Percentiles rank a stretch among this genome's conserved stretches.
Conservation (phyloP, 2,888 invertebrate species). For the Dusona sp. region DNA sequence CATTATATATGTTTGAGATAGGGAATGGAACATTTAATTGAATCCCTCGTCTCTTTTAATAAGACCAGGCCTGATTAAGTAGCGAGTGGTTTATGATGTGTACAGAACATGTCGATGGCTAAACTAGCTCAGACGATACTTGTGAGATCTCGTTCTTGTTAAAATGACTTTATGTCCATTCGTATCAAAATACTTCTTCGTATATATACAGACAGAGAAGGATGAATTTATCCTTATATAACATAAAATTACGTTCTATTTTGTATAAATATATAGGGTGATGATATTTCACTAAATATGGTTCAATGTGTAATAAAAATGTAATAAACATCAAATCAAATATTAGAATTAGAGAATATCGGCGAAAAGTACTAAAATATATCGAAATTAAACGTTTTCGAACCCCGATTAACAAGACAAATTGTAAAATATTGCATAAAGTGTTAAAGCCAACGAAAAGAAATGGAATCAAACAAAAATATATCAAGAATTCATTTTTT, state of each 20-base stretch:
- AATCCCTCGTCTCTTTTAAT: slow-evolving; percentile 66
- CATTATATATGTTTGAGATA: slow-evolving; percentile 48
- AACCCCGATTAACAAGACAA: too few species aligned
- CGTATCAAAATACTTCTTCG: neutral
- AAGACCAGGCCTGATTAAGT: slow-evolving; percentile 80
- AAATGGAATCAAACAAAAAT: too few species aligned
- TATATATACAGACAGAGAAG: neutral
- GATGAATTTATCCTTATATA: neutral
- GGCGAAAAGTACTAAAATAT: too few species aligned
- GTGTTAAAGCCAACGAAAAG: too few species aligned
- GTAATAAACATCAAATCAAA: neutral
- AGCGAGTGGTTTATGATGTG: slow-evolving; percentile 82
- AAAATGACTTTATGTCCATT: slow-evolving; percentile 3
- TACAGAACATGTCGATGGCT: slow-evolving; percentile 79
- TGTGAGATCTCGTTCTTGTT: neutral
- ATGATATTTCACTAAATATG: neutral
- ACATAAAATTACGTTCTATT: neutral
- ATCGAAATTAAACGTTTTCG: too few species aligned
- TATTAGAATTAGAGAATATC: too few species aligned
- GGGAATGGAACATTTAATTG: slow-evolving; percentile 63
- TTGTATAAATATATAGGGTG: neutral
- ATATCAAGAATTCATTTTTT: too few species aligned
- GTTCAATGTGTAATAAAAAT: neutral
- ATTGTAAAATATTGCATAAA: too few species aligned
- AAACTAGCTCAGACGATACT: slow-evolving; percentile 41